phyloP scores from a whole-genome alignment of 2,797 vertebrate genomes.

The Nyctibius grandis region DNA sequence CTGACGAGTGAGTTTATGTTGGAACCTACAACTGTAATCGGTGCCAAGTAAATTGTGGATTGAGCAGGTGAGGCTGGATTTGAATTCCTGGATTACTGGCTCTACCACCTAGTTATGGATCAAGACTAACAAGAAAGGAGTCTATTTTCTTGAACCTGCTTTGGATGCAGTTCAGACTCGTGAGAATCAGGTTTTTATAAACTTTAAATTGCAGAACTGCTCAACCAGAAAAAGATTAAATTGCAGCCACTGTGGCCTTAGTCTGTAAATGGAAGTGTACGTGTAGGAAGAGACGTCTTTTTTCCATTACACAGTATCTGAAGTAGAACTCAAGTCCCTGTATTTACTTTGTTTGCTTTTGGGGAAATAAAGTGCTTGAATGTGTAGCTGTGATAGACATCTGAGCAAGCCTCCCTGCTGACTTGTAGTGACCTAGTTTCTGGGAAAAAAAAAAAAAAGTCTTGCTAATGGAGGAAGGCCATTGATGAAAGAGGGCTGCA shows the following conservation, averaged over 20 bases:
- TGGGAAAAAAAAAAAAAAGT: background rate
- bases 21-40: background rate
- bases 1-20: background rate
- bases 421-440: slow-evolving; percentile 23
- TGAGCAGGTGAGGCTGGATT: background rate
- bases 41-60: background rate
- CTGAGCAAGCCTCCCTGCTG: background rate
- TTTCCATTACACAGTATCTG: background rate
- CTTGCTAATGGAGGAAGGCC: background rate
- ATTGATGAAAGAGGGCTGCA: background rate
- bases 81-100: background rate
- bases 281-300: background rate
- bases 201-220: background rate
- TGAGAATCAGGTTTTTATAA: slow-evolving; percentile 1
- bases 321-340: background rate
- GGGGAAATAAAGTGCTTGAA: background rate
- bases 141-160: background rate
- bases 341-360: background rate
- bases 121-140: background rate
- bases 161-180: slow-evolving; percentile 9
- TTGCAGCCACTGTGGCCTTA: background rate
- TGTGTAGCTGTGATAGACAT: background rate
- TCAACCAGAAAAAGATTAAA: slow-evolving; percentile 18
- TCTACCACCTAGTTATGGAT: background rate
- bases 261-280: background rate